Conservation (phyloP, 2,888 invertebrate genomes). For the Meteorus colon region DNA sequence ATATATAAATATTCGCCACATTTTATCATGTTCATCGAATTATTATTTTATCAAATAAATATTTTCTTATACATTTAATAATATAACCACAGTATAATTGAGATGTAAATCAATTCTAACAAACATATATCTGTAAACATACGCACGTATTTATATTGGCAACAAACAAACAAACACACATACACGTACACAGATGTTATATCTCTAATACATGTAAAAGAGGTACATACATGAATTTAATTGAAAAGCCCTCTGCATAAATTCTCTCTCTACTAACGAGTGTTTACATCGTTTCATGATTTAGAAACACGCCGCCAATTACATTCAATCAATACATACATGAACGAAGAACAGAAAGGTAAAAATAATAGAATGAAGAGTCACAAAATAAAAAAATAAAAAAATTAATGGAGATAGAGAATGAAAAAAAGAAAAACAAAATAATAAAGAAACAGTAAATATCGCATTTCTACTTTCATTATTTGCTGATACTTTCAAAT, state of each 20-base stretch:
- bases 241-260: conserved; percentile 33
- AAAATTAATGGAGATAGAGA: neutral
- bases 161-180: neutral
- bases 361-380: neutral
- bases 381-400: neutral
- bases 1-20: neutral
- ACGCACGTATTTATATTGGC: neutral
- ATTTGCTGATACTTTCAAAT: neutral
- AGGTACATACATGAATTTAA: conserved; percentile 24
- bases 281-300: conserved; percentile 39
- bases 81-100: conserved; percentile 26
- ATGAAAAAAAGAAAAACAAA: neutral
- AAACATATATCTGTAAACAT: conserved; percentile 10
- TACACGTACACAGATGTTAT: neutral
- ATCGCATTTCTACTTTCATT: neutral
- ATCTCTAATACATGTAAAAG: neutral
- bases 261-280: conserved; percentile 42
- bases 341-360: neutral
- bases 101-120: conserved; percentile 40
- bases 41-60: neutral
- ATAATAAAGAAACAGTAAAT: neutral
- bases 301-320: conserved; percentile 39
- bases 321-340: conserved; percentile 28
- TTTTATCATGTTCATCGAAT: neutral
- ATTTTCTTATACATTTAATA: neutral